phyloP scores from a whole-genome alignment of 2,888 invertebrate species.

The Sepiola atlantica region DNA sequence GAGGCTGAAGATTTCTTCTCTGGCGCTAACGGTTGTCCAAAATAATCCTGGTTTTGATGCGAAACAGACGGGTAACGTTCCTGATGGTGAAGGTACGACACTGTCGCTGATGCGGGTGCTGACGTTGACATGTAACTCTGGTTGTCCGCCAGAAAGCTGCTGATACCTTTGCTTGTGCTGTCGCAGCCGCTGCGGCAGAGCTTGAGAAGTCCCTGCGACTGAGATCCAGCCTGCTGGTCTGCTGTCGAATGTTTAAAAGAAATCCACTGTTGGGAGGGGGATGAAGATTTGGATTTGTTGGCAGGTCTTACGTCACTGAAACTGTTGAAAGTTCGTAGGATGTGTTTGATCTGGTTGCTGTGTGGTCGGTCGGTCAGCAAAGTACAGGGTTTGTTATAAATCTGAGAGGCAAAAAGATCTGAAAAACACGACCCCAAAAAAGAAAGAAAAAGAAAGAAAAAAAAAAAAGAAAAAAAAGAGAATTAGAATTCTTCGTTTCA shows the following conservation, averaged over 20 bases:
- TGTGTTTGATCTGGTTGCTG: not conserved
- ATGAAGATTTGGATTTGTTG: not conserved
- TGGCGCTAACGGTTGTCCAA: not conserved
- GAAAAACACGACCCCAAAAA: not conserved
- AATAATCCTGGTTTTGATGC: not conserved
- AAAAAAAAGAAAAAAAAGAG: no score
- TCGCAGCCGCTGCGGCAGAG: not conserved
- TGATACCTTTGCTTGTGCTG: not conserved
- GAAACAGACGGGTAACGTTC: not conserved
- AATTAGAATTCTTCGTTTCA: no score
- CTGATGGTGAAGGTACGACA: not conserved
- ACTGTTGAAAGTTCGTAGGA: not conserved
- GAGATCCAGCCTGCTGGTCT: not conserved
- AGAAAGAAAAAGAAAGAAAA: not conserved
- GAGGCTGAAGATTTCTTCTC: not conserved
- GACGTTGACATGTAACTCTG: not conserved
- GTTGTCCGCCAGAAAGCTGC: constrained; percentile 21
- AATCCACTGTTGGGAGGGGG: not conserved
- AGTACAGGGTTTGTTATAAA: not conserved
- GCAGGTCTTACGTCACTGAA: not conserved
- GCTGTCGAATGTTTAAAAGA: not conserved
- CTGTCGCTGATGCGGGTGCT: not conserved
- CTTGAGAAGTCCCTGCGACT: not conserved
- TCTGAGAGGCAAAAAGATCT: not conserved
- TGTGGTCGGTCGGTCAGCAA: not conserved